Evolutionary conservation across 2,888 invertebrate species (phyloP), one percentile per base, ranked within the genome.

Genomic region (Heliconius ethilla): DNA sequence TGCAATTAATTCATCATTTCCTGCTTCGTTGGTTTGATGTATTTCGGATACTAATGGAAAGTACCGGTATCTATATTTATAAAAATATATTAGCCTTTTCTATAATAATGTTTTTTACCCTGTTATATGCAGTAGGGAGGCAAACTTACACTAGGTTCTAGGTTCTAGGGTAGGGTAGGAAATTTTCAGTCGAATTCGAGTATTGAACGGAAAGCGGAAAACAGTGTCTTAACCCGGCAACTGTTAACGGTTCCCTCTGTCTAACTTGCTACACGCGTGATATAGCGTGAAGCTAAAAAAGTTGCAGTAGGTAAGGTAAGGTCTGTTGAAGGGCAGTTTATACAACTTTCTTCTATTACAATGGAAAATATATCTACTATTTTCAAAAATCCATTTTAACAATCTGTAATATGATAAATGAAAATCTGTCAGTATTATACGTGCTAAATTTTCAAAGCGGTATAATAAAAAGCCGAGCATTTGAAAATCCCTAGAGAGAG

Each of bases 1-100:
- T 84, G 81, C 81, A 84, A 84, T 84, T 83, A 84, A 84, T 82
- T 82, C 83, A 83, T 85, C 82, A 84, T 83, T 89, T 90, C 87
- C 89, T 87, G 86, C 83, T 86, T 84, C 82, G 78, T 79, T 77
- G 81, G 75, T 69, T 77, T 72, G 75, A 69, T 75, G 75, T 67
- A 66, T 81, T 75, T 69, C 40, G 65, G 25, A 74, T 75, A 75
- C 74, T 69, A 74, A 66, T 69, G 67, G 55, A 76, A 51, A 70
- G 66, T 59, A 29, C 3, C 22, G 70, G 33, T 25, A n/a, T 27
- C 15, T 66, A 27, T 70, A 62, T 45, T 76, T 63, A 27, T 37
- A 55, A 37, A 70, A 29, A 45, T 37, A n/a, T 70, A 62, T 29
- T 29, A 3, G 51, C 45, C 55, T 67, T 67, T 37, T 66, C 33